Evolutionary conservation across 2,888 invertebrate genomes (phyloP), one percentile per base, ranked within the genome.

Genomic region (Pachymerium ferrugineum): DNA sequence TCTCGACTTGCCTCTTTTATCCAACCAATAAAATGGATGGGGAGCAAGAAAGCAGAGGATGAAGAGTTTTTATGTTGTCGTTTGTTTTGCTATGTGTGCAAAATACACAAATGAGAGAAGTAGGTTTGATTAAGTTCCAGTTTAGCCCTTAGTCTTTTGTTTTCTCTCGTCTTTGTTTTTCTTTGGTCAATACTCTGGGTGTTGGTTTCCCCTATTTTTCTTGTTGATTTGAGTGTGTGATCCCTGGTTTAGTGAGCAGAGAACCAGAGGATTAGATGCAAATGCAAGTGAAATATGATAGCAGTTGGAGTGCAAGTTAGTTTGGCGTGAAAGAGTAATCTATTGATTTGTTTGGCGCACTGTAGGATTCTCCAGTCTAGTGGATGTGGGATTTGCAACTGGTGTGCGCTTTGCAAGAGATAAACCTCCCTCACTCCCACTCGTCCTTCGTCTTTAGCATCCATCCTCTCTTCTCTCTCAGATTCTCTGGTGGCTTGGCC

Each of bases 231-330:
- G 62, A 62, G 62, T 28, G 62, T 28, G 22, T 62, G 62, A 62
- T 62, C 62, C 25, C 10, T 25, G 47, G 47, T 62, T 62, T 62
- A 62, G 28, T 25, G 25, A 25, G 25, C 25, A 62, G 62, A 25
- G 62, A 28, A 62, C 62, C 25, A 62, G 62, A 62, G 28, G 62
- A 62, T 62, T 62, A 62, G 62, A 62, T 62, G 62, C 62, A 62
- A 62, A 62, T 62, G 62, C 62, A n/a, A 62, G 62, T 62, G 62
- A 62, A 62, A 62, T 62, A 62, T 62, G 62, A 62, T 62, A 62
- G 62, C 62, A 62, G 62, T 62, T 62, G 62, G 62, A 62, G 62
- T 62, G 62, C 62, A 62, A 62, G 62, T 62, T 62, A 62, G 62
- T 62, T 62, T 62, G 62, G 62, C 62, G 62, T 62, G 62, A 62